Evolutionary conservation across 2,888 invertebrate species (phyloP).

Genomic region (Lasioglossum zephyrum): DNA sequence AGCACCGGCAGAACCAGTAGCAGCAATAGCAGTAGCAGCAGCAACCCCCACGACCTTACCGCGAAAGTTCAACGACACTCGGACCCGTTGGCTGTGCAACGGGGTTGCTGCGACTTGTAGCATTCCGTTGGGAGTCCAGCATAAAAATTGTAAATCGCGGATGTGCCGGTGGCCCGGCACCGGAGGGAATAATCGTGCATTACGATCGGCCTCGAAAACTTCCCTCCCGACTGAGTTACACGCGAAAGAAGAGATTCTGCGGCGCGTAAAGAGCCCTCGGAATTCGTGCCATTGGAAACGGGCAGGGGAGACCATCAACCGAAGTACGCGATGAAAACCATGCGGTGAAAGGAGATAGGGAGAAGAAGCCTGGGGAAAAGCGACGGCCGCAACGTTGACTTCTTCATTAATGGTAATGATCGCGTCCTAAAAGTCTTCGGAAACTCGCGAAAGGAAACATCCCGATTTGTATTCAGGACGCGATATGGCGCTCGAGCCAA

Average conservation of each 20-base stretch:
- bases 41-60: slow-evolving; percentile 40
- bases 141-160: slow-evolving; percentile 68
- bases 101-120: slow-evolving; percentile 43
- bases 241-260: slow-evolving; percentile 23
- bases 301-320: neutral
- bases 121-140: slow-evolving; percentile 34
- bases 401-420: slow-evolving; percentile 82
- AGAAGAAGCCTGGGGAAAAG: neutral
- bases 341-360: neutral
- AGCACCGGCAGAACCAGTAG: neutral
- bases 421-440: slow-evolving; percentile 68
- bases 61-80: slow-evolving; percentile 65
- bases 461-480: slow-evolving; percentile 80
- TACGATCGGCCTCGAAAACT: slow-evolving; percentile 69
- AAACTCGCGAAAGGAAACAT: slow-evolving; percentile 75
- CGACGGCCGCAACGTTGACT: slow-evolving; percentile 52
- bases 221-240: slow-evolving; percentile 55
- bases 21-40: neutral
- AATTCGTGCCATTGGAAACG: neutral
- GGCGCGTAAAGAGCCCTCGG: neutral
- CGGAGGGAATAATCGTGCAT: slow-evolving; percentile 70
- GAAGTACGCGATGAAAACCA: neutral
- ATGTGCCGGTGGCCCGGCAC: slow-evolving; percentile 57
- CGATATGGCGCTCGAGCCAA: slow-evolving; percentile 67
- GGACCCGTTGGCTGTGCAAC: neutral